Evolutionary conservation across 2,797 vertebrate species (phyloP).

Genomic region (Menidia menidia): DNA sequence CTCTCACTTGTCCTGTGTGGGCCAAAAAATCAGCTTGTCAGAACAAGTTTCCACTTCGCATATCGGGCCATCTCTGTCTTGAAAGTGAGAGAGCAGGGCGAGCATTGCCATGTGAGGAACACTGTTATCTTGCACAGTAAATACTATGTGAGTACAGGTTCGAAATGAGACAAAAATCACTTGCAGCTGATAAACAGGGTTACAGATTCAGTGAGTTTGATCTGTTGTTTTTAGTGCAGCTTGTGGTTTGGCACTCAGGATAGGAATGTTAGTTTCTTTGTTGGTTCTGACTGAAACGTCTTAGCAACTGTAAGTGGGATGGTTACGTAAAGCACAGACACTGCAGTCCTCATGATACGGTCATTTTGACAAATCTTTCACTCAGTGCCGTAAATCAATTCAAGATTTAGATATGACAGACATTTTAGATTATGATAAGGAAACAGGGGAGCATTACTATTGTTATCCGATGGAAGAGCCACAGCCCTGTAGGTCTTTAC

Average conservation of each 20-base stretch:
- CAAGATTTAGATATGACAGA: not conserved
- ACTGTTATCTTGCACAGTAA: slow-evolving; percentile 68
- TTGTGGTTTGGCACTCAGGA: slow-evolving; percentile 19
- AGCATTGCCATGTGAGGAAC: slow-evolving; percentile 78
- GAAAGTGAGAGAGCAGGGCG: slow-evolving; percentile 73
- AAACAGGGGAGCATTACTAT: not conserved
- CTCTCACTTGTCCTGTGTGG: slow-evolving; percentile 70
- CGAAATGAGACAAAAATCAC: slow-evolving; percentile 70
- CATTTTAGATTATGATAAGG: not conserved
- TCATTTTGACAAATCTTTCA: not conserved
- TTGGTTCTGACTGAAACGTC: slow-evolving; percentile 18
- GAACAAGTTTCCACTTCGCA: slow-evolving; percentile 79
- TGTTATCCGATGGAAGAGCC: too few species aligned
- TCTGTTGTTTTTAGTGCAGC: slow-evolving; percentile 41
- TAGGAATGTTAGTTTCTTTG: slow-evolving; percentile 16
- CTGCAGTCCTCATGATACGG: not conserved
- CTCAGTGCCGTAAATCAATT: not conserved
- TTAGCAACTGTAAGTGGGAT: slow-evolving; percentile 7
- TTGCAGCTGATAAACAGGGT: slow-evolving; percentile 67
- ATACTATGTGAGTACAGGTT: slow-evolving; percentile 69
- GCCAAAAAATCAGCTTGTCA: slow-evolving; percentile 72
- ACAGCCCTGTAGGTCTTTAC: not conserved
- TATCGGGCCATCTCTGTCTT: slow-evolving; percentile 79
- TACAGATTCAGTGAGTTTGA: slow-evolving; percentile 32
- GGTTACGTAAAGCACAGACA: not conserved